Evolutionary conservation across 1,140 invertebrate genomes (phyloP).

Genomic region (Conopomorpha cramerella): DNA sequence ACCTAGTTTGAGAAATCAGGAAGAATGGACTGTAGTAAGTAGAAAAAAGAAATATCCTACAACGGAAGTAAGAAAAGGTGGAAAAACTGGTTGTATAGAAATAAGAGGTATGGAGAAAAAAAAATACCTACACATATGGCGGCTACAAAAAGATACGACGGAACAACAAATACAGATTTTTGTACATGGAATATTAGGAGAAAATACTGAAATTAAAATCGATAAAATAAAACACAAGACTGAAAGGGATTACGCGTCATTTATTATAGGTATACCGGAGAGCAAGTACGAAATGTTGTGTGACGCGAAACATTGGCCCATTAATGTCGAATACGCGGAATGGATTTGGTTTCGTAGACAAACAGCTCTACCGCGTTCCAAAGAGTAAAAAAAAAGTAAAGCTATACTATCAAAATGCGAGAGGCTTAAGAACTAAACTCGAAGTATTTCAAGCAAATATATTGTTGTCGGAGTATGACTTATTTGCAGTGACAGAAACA

Average conservation of each 20-base stretch:
- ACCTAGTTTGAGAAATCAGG: no score
- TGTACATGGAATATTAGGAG: not conserved
- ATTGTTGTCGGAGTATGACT: constrained; percentile 1
- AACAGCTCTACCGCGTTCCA: not conserved
- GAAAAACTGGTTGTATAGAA: no score
- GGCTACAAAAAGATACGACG: no score
- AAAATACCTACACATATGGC: no score
- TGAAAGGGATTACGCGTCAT: constrained; percentile 7
- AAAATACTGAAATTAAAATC: not conserved
- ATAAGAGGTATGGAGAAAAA: no score
- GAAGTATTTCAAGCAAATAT: constrained; percentile 3
- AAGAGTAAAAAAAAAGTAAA: constrained; percentile 2
- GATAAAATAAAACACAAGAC: constrained; percentile 7
- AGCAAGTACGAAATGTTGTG: constrained; percentile 3
- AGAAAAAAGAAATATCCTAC: no score
- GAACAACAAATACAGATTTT: no score
- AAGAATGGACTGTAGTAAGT: no score
- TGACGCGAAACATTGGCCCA: no score
- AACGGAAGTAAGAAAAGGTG: no score
- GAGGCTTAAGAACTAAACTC: constrained; percentile 9
- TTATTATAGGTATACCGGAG: constrained; percentile 5
- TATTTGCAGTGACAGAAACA: constrained; percentile 10
- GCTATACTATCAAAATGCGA: constrained; percentile 11
- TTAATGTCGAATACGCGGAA: no score
- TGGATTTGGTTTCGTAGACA: constrained; percentile 6